A percentile compares a stretch with the other conserved stretches of the same genome.
Evolutionary conservation across 2,888 invertebrate species (phyloP).

Genomic region (Drosophila siamana): DNA sequence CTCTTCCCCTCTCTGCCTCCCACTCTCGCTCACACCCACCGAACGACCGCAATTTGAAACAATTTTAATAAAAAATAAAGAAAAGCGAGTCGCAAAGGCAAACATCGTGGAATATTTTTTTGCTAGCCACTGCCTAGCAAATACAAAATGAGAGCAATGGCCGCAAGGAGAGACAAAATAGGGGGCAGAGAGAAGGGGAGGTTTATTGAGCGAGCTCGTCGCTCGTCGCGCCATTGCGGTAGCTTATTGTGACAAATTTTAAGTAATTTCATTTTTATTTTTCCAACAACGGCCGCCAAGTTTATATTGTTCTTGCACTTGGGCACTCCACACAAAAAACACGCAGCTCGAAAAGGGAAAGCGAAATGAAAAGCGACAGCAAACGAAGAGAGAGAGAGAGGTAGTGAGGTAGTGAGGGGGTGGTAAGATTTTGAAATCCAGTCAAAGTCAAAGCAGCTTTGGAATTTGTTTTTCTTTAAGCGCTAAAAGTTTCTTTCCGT

Average conservation of each 20-base stretch:
- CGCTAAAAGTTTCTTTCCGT: conserved; percentile 74
- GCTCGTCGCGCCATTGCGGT: conserved; percentile 33
- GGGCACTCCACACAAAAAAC: conserved; percentile 25
- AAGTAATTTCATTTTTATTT: conserved; percentile 82
- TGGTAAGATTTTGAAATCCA: conserved; percentile 41
- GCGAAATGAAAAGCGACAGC: conserved; percentile 17
- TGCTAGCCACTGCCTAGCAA: no score
- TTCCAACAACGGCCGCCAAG: conserved; percentile 56
- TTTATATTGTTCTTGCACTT: conserved; percentile 69
- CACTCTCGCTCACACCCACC: neutral
- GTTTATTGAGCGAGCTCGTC: neutral
- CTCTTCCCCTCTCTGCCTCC: conserved; percentile 1
- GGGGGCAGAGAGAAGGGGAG: neutral
- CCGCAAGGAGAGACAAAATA: neutral
- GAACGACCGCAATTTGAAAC: conserved; percentile 75
- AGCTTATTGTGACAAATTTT: conserved; percentile 82
- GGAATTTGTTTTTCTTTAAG: conserved; percentile 53
- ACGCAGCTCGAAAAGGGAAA: conserved; percentile 21
- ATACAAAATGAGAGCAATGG: neutral
- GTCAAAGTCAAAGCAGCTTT: conserved; percentile 66
- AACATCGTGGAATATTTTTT: conserved; percentile 42
- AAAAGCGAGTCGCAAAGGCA: conserved; percentile 51
- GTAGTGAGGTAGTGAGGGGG: neutral
- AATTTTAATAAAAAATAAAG: conserved; percentile 77
- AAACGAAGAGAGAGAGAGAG: no score